Percentiles rank a stretch among this genome's conserved stretches.
phyloP scores from a whole-genome alignment of 2,113 vertebrate species.

The Tympanuchus pallidicinctus region DNA sequence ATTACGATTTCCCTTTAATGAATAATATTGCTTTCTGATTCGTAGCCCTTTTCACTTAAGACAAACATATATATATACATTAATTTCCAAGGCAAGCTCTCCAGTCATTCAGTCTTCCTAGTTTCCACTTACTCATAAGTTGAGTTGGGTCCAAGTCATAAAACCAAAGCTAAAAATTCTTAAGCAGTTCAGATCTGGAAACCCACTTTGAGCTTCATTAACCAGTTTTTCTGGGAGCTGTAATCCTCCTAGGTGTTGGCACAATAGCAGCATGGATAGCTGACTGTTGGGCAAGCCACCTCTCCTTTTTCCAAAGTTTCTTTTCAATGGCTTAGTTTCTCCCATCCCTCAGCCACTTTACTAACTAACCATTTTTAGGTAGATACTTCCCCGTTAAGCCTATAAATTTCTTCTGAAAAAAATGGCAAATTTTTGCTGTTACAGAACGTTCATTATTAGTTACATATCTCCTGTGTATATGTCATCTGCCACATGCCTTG shows the following conservation, averaged over 20 bases:
- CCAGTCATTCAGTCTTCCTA: background rate
- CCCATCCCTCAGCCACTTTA: background rate
- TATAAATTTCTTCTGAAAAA: background rate
- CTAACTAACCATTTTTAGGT: background rate
- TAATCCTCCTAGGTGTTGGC: background rate
- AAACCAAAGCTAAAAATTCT: background rate
- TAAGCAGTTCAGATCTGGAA: background rate
- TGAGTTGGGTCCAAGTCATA: background rate
- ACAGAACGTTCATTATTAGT: background rate
- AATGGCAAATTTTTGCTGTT: background rate
- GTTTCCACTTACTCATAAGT: background rate
- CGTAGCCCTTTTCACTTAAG: background rate
- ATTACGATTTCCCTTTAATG: background rate
- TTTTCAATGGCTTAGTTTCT: background rate
- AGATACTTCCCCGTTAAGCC: background rate
- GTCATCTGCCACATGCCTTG: background rate
- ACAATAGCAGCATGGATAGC: background rate
- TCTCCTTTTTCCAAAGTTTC: background rate
- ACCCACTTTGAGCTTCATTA: background rate
- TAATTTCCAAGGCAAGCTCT: background rate
- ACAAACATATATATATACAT: background rate
- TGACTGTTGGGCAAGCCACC: background rate
- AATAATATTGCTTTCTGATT: background rate
- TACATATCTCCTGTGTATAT: background rate
- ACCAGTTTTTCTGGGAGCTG: background rate